Conservation (phyloP, 2,797 vertebrate species). For the Craterocephalus amniculus region DNA sequence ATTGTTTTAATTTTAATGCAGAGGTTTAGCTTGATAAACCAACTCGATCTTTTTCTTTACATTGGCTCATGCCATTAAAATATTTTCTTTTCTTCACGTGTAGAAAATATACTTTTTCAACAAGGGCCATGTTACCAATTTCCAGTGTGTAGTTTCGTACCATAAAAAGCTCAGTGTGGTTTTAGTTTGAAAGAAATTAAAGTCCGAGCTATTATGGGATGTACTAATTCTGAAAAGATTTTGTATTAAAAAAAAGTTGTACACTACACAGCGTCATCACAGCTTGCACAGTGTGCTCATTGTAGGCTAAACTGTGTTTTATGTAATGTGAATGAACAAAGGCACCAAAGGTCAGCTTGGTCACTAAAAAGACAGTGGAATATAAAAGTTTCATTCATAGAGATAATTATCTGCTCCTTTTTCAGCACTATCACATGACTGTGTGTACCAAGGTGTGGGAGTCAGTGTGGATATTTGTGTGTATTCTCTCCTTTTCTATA, state of each 20-base stretch:
- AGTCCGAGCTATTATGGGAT: neutral
- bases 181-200: neutral
- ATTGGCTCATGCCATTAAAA: neutral
- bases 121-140: neutral
- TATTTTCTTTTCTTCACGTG: too few species aligned
- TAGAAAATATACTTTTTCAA: too few species aligned
- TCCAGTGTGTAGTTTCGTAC: neutral
- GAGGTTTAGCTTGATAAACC: neutral
- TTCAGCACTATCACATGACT: conserved; percentile 46
- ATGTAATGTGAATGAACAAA: conserved; percentile 44
- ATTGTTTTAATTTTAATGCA: neutral
- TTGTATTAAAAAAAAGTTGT: conserved; percentile 13
- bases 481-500: neutral
- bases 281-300: conserved; percentile 49
- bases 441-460: conserved; percentile 13
- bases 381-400: conserved; percentile 66
- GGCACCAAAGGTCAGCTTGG: conserved; percentile 40
- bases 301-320: conserved; percentile 57
- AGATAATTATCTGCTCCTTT: conserved; percentile 65
- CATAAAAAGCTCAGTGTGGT: neutral
- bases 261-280: conserved; percentile 2
- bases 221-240: neutral
- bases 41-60: neutral
- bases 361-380: conserved; percentile 44
- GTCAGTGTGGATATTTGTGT: neutral